A percentile compares a stretch with the other conserved stretches of the same genome.
Evolutionary conservation across 2,888 invertebrate species (phyloP).

Genomic region (Agrochola circellaris): DNA sequence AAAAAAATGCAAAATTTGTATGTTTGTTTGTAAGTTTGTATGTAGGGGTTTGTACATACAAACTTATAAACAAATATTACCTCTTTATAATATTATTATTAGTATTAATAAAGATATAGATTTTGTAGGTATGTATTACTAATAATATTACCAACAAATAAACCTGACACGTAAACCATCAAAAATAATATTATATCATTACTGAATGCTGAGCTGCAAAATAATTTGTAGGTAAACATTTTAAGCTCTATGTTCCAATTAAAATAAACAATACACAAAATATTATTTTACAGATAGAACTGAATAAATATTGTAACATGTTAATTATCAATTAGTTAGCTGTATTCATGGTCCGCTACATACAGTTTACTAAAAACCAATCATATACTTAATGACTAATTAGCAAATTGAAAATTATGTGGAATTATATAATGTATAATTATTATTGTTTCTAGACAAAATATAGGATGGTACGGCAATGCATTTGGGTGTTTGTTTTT

Average conservation of each 20-base stretch:
- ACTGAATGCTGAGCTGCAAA: background rate
- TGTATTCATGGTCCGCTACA: conserved; percentile 1
- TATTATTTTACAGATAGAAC: background rate
- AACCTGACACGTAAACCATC: background rate
- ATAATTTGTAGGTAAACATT: background rate
- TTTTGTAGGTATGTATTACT: too few relatives aligned
- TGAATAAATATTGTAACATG: background rate
- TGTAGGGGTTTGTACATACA: too few relatives aligned
- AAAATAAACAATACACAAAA: background rate
- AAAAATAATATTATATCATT: background rate
- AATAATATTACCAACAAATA: background rate
- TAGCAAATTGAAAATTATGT: conserved; percentile 23
- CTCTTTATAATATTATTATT: too few relatives aligned
- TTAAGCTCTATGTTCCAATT: background rate
- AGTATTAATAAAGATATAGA: too few relatives aligned
- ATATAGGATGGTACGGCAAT: background rate
- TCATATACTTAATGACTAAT: conserved; percentile 27
- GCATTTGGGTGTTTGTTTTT: too few relatives aligned
- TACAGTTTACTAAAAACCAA: background rate
- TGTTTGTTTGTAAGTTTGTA: too few relatives aligned
- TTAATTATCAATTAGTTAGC: conserved; percentile 21
- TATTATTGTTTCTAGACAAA: background rate
- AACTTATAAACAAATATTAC: too few relatives aligned
- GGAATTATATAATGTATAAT: background rate
- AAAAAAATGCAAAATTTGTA: too few relatives aligned